Evolutionary conservation across 2,113 vertebrate species (phyloP).

Genomic region (Psittacula cyanocephala): DNA sequence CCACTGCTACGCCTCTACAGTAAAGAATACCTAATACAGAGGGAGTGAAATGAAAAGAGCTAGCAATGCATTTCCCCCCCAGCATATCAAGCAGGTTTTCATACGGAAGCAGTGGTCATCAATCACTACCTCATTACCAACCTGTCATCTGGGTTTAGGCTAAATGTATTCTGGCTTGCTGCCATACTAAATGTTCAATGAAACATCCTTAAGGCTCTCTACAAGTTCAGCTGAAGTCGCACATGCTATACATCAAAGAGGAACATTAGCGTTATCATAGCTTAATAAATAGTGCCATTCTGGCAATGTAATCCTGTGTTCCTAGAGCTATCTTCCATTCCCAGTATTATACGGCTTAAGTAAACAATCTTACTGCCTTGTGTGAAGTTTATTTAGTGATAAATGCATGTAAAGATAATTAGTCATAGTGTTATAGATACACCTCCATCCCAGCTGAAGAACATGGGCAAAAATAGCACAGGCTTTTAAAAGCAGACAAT

Average conservation of each 20-base stretch:
- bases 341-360: constrained; percentile 77
- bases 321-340: constrained; percentile 79
- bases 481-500: constrained; percentile 47
- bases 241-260: constrained; percentile 82
- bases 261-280: constrained; percentile 83
- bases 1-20: constrained; percentile 55
- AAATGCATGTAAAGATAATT: constrained; percentile 71
- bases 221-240: constrained; percentile 83
- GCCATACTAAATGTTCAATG: constrained; percentile 86
- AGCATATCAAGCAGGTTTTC: constrained; percentile 86
- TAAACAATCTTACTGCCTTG: constrained; percentile 82
- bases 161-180: constrained; percentile 87
- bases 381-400: constrained; percentile 85
- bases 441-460: constrained; percentile 15
- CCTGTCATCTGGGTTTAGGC: constrained; percentile 84
- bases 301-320: constrained; percentile 76
- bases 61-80: constrained; percentile 75
- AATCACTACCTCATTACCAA: constrained; percentile 89
- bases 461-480: neutral
- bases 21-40: constrained; percentile 74
- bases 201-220: constrained; percentile 86
- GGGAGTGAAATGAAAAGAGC: constrained; percentile 76
- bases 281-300: constrained; percentile 83
- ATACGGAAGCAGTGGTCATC: constrained; percentile 83
- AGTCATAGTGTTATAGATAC: constrained; percentile 55